Conservation (phyloP, 2,113 vertebrate genomes). For the Petaurus breviceps region DNA sequence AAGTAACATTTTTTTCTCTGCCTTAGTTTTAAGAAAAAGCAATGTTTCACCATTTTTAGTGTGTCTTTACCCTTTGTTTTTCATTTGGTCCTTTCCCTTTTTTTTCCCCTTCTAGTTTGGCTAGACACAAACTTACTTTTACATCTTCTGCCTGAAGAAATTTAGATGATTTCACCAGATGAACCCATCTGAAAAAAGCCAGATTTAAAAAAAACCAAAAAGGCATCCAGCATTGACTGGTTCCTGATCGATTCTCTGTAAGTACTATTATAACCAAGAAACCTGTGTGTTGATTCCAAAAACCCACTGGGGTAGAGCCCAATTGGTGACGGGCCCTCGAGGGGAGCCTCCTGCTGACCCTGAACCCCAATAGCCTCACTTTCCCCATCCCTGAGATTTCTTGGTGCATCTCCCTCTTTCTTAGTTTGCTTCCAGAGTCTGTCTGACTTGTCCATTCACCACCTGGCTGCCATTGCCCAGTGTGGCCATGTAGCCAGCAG, state of each 20-base stretch:
- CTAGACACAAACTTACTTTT: conserved; percentile 59
- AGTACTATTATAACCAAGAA: conserved; percentile 73
- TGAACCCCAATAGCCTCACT: background rate
- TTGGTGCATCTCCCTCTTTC: background rate
- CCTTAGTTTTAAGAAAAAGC: conserved; percentile 32
- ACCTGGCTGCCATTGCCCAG: background rate
- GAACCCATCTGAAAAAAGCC: conserved; percentile 52
- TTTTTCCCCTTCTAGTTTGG: conserved; percentile 21
- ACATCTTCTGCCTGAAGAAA: conserved; percentile 25
- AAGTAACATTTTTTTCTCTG: background rate
- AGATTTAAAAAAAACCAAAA: conserved; percentile 31
- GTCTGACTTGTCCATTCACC: conserved; percentile 40
- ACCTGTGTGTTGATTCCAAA: conserved; percentile 56
- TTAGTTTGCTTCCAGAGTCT: background rate
- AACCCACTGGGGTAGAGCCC: conserved; percentile 65
- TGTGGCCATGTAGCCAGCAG: background rate
- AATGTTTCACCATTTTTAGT: conserved; percentile 6
- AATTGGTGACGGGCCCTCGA: background rate
- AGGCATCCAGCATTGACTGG: conserved; percentile 43
- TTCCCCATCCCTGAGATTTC: background rate
- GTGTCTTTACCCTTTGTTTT: conserved; percentile 13
- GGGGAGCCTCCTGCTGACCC: background rate
- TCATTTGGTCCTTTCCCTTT: background rate
- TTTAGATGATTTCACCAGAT: conserved; percentile 60
- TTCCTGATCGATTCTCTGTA: conserved; percentile 66